These are phyloP conservation scores for Fragum whitleyi DNA, from an alignment of 2,888 invertebrate genomes.

Conservation along the genomic window DNA sequence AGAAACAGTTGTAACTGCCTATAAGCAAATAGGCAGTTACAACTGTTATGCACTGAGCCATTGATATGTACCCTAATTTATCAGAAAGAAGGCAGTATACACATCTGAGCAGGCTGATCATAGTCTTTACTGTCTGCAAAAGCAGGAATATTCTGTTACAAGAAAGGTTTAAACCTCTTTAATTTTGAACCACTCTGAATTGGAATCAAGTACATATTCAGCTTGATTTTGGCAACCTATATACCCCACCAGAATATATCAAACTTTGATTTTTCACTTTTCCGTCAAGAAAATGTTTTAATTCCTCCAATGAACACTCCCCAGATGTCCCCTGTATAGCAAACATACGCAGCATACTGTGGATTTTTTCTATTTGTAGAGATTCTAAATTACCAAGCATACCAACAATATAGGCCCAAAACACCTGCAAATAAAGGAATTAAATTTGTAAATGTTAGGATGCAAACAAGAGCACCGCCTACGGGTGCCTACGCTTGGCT, in stretches of 20 bases:
- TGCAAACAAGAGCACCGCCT: no score
- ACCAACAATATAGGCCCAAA: constrained; percentile 98
- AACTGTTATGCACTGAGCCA: no score
- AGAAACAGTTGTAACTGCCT: no score
- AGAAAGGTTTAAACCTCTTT: not conserved
- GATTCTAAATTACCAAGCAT: constrained; percentile 98
- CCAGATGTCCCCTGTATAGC: constrained; percentile 95
- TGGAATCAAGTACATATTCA: constrained; percentile 19
- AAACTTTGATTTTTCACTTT: constrained; percentile 97
- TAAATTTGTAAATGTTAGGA: not conserved
- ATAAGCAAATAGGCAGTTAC: no score
- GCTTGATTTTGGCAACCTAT: constrained; percentile 89
- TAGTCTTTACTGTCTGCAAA: no score
- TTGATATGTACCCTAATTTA: no score
- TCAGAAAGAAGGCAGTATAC: no score
- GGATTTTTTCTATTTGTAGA: constrained; percentile 95
- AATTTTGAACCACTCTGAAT: not conserved
- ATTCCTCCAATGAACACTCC: constrained; percentile 94
- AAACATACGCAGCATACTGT: constrained; percentile 98
- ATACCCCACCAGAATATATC: constrained; percentile 93
- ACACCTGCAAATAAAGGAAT: constrained; percentile 87
- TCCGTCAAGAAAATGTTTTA: constrained; percentile 94
- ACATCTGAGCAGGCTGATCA: no score
- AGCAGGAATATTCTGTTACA: no score
- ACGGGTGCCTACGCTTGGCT: no score